These are phyloP conservation scores for Aphyosemion australe DNA, from an alignment of 2,113 vertebrate species.

Conservation along the genomic window DNA sequence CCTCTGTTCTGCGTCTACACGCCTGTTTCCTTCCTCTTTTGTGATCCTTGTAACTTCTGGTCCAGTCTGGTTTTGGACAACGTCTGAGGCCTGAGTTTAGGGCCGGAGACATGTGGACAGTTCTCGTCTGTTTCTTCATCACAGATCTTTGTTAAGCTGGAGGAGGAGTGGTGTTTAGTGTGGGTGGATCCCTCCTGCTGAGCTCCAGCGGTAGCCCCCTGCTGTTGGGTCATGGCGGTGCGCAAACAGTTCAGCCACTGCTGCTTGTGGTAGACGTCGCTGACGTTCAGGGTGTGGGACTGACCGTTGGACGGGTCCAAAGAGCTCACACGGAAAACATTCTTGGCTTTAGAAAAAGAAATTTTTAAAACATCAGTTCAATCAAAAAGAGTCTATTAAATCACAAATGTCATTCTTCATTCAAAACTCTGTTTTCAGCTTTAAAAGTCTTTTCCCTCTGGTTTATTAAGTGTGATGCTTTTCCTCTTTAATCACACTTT, in stretches of 20 bases:
- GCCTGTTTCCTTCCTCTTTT: conserved; percentile 70
- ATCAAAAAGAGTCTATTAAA: too few relatives aligned
- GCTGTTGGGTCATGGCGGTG: conserved; percentile 74
- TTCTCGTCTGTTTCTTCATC: conserved; percentile 57
- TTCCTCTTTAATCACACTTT: too few relatives aligned
- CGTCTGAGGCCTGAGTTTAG: conserved; percentile 61
- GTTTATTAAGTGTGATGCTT: too few relatives aligned
- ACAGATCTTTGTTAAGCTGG: conserved; percentile 9
- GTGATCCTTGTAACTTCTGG: conserved; percentile 48
- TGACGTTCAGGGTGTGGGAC: conserved; percentile 91
- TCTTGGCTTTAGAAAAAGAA: conserved; percentile 83
- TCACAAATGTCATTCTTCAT: too few relatives aligned
- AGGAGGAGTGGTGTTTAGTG: conserved; percentile 39
- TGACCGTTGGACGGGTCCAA: conserved; percentile 84
- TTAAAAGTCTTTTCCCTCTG: too few relatives aligned
- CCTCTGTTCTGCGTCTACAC: conserved; percentile 48
- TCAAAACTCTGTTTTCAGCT: too few relatives aligned
- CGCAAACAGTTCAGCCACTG: conserved; percentile 95
- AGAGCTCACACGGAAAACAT: conserved; percentile 92
- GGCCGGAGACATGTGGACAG: conserved; percentile 43
- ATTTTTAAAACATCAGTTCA: too few relatives aligned
- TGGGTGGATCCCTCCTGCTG: conserved; percentile 9
- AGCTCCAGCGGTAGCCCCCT: conserved; percentile 19
- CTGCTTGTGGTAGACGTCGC: conserved; percentile 96
- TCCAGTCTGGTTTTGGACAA: conserved; percentile 67